These are phyloP conservation scores for Littorina saxatilis DNA, from an alignment of 1,140 invertebrate genomes.

Conservation along the genomic window DNA sequence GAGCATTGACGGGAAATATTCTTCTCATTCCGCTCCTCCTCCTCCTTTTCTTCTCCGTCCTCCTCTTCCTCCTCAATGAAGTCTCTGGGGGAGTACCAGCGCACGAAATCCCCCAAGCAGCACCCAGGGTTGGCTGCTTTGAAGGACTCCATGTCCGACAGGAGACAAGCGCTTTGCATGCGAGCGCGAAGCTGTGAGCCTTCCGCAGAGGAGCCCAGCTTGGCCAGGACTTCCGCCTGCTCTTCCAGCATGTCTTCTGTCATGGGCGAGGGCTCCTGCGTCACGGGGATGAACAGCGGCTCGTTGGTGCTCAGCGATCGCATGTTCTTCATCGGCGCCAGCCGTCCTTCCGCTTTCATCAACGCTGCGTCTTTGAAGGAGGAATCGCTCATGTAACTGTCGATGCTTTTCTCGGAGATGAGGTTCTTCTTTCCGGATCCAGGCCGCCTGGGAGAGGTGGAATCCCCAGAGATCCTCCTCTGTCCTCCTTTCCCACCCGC, in stretches of 20 bases:
- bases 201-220: constrained; percentile 88
- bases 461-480: neutral
- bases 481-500: constrained; percentile 20
- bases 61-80: constrained; percentile 79
- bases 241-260: constrained; percentile 97
- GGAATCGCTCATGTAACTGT: constrained; percentile 44
- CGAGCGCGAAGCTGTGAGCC: constrained; percentile 89
- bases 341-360: constrained; percentile 82
- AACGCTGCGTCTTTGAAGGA: constrained; percentile 58
- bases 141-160: constrained; percentile 99
- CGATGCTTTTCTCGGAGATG: constrained; percentile 33
- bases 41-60: constrained; percentile 49
- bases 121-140: constrained; percentile 97
- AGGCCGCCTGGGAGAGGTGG: neutral
- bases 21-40: neutral
- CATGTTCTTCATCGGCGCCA: constrained; percentile 77
- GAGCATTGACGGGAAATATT: neutral
- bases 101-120: constrained; percentile 95
- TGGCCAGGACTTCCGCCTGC: constrained; percentile 91
- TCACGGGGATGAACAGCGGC: constrained; percentile 89
- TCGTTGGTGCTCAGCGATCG: constrained; percentile 68
- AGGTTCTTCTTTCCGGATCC: constrained; percentile 24
- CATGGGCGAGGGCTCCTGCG: constrained; percentile 95
- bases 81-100: constrained; percentile 98
- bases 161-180: constrained; percentile 95